Base-by-base conservation (phyloP, 2,888 invertebrate genomes). In the Campoplex capitator region DNA sequence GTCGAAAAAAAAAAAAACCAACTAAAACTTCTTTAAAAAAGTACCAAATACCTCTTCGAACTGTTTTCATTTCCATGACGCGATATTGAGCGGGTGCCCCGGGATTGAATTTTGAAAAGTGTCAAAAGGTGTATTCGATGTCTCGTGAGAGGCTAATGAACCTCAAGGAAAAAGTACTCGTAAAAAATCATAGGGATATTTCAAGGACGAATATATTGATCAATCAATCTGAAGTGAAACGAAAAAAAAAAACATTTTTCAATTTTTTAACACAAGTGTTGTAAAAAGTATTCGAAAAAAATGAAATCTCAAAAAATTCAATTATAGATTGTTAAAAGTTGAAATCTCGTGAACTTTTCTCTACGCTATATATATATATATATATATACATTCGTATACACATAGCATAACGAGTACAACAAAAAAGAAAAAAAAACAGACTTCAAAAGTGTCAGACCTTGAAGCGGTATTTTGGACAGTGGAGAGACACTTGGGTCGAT, bases 381-480 rank as follows among this genome's bases (percentile, higher is more conserved):
- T n/a, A 62, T 18, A 28, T 16, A 70, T 23, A 23, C 9, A 58
- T 28, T 28, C 9, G 11, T 28, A 48, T 13, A 73, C 18, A 35
- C 38, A 35, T 73, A 51, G 51, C 28, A 32, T 13, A 13, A 54
- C 4, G 38, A 32, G 45, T 16, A 48, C 6, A 70, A 48, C 42
- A 56, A 71, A 78, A 28, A 71, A 58, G 28, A 32, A 62, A 38
- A 38, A 28, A 48, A 74, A 79, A 74, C 28, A 71, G 62, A 71
- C 54, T 68, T 78, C 48, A 38, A 48, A 13, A 68, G 51, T 54
- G 75, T 56, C 76, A 58, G 45, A 87, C 74, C 83, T 86, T 75
- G 86, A 81, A 77, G 58, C 70, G 28, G 58, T 76, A 86, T 81
- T 87, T 84, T 70, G 70, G 58, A 87, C 77, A 56, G 65, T 84